These are phyloP conservation scores for Thunnus thynnus DNA, from an alignment of 2,113 vertebrate species.

Conservation along the genomic window DNA sequence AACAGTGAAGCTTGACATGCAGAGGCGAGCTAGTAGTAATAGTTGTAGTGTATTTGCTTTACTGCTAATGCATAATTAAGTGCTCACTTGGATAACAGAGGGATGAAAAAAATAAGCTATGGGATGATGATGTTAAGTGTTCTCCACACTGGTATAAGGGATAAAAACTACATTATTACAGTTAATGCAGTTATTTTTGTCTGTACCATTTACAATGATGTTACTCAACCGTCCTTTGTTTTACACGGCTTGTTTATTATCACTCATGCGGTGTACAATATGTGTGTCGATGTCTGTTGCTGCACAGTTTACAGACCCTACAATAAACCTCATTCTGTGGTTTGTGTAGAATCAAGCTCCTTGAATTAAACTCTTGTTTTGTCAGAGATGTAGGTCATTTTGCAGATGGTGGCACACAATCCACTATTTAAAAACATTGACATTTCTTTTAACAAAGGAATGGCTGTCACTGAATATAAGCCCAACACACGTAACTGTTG, in stretches of 20 bases:
- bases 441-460: too few species aligned
- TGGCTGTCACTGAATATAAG: not conserved
- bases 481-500: not conserved
- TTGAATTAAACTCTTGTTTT: not conserved
- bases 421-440: not conserved
- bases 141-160: too few species aligned
- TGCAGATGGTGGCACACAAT: not conserved
- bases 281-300: too few species aligned
- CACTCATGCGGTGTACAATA: too few species aligned
- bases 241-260: too few species aligned
- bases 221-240: too few species aligned
- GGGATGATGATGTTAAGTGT: too few species aligned
- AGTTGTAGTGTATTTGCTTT: not conserved
- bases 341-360: not conserved
- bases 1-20: not conserved
- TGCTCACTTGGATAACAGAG: not conserved
- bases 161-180: too few species aligned
- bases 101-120: too few species aligned
- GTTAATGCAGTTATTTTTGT: too few species aligned
- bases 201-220: too few species aligned
- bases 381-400: not conserved
- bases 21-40: not conserved
- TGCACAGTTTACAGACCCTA: not conserved
- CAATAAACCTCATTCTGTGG: not conserved
- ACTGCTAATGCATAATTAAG: not conserved